Evolutionary conservation across 2,113 vertebrate genomes (phyloP).

Genomic region (Cebidichthys violaceus): DNA sequence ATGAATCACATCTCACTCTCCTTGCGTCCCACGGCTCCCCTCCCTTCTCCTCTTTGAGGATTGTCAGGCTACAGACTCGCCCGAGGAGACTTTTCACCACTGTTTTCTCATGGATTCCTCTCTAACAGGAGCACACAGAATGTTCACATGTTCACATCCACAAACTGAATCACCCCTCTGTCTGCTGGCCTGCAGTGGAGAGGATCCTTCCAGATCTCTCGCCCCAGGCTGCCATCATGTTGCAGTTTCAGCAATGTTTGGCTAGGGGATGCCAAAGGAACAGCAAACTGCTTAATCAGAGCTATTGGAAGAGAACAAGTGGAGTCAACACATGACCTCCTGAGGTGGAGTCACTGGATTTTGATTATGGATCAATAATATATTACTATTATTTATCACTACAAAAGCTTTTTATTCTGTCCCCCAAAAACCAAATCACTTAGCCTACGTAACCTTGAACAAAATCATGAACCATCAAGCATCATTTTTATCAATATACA

Average conservation of each 20-base stretch:
- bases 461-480: not conserved
- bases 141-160: not conserved
- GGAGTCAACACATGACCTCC: slow-evolving; percentile 38
- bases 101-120: not conserved
- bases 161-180: too few species aligned
- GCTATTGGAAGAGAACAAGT: slow-evolving; percentile 39
- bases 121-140: not conserved
- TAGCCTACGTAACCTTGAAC: not conserved
- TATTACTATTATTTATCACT: not conserved
- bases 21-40: not conserved
- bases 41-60: not conserved
- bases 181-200: not conserved
- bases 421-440: not conserved
- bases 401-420: not conserved
- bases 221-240: not conserved
- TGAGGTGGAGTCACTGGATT: not conserved
- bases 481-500: not conserved
- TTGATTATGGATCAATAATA: not conserved
- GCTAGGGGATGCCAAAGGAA: slow-evolving; percentile 79
- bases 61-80: not conserved
- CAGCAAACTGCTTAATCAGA: slow-evolving; percentile 29
- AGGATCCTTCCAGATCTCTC: slow-evolving; percentile 1
- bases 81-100: not conserved
- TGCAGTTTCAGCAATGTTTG: slow-evolving; percentile 67
- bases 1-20: not conserved